Percentiles rank a stretch among this genome's conserved stretches.
phyloP scores from a whole-genome alignment of 2,888 invertebrate genomes.

The Archips crataeganus region DNA sequence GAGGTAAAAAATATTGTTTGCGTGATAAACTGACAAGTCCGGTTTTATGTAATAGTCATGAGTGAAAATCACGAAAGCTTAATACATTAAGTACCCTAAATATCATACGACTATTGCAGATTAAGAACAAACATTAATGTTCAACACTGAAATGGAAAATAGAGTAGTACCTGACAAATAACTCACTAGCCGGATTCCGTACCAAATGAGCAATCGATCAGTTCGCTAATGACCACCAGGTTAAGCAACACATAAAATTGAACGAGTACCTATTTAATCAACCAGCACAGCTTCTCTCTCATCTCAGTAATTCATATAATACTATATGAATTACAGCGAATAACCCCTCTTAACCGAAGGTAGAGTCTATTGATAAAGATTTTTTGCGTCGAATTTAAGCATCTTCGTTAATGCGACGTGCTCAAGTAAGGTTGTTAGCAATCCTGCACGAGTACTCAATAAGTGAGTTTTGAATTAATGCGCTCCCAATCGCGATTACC shows the following conservation, averaged over 20 bases:
- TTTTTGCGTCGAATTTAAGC: conserved; percentile 36
- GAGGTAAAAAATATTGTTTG: no score
- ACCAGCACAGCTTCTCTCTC: not conserved
- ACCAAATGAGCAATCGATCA: not conserved
- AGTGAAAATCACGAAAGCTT: no score
- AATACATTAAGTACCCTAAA: no score
- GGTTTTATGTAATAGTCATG: no score
- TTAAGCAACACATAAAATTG: not conserved
- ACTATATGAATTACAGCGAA: conserved; percentile 14
- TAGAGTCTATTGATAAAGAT: conserved; percentile 29
- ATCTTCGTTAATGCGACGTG: conserved; percentile 60
- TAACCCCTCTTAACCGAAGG: conserved; percentile 37
- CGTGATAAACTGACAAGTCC: no score
- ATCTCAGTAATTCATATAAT: conserved; percentile 4
- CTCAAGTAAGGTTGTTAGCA: conserved; percentile 66
- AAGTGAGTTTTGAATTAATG: conserved; percentile 74
- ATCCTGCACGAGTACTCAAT: conserved; percentile 58
- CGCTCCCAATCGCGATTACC: conserved; percentile 71
- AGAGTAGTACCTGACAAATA: not conserved
- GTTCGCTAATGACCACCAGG: not conserved
- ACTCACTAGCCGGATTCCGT: not conserved
- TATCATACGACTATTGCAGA: not conserved
- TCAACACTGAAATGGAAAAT: not conserved
- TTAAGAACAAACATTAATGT: not conserved
- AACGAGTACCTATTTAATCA: not conserved